These are phyloP conservation scores for Paedocypris micromegethes DNA, from an alignment of 2,797 vertebrate species.

Conservation along the genomic window DNA sequence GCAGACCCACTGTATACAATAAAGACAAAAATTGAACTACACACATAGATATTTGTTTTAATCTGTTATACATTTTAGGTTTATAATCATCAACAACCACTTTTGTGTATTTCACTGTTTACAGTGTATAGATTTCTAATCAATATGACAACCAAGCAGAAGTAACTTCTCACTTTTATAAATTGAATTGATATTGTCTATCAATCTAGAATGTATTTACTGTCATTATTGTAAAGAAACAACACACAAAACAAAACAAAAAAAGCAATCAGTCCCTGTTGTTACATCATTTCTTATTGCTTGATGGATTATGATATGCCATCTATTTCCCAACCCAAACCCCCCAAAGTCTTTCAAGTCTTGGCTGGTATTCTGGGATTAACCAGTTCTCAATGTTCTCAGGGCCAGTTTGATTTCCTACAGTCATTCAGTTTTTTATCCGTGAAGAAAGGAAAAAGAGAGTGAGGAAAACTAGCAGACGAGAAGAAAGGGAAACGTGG, in stretches of 20 bases:
- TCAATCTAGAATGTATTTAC: not conserved
- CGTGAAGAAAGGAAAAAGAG: conserved; percentile 10
- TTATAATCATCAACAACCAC: too few relatives aligned
- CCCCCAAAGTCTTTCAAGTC: not conserved
- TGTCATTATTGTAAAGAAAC: not conserved
- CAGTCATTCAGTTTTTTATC: conserved; percentile 7
- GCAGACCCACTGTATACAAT: too few relatives aligned
- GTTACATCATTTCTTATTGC: too few relatives aligned
- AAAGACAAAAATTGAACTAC: too few relatives aligned
- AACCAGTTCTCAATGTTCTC: conserved; percentile 9
- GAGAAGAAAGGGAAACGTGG: not conserved
- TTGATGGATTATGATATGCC: not conserved
- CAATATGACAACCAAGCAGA: conserved; percentile 1
- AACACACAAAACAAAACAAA: not conserved
- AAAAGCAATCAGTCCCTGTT: too few relatives aligned
- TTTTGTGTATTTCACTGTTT: too few relatives aligned
- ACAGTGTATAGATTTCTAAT: not conserved
- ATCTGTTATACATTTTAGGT: too few relatives aligned
- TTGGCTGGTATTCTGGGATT: not conserved
- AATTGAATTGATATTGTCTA: not conserved
- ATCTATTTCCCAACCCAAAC: conserved; percentile 2
- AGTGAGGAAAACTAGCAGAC: conserved; percentile 1
- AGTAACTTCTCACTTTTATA: not conserved
- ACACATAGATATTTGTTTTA: too few relatives aligned
- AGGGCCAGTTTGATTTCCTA: conserved; percentile 5